phyloP scores from a whole-genome alignment of 2,113 vertebrate genomes.

The Irena cyanogastra region DNA sequence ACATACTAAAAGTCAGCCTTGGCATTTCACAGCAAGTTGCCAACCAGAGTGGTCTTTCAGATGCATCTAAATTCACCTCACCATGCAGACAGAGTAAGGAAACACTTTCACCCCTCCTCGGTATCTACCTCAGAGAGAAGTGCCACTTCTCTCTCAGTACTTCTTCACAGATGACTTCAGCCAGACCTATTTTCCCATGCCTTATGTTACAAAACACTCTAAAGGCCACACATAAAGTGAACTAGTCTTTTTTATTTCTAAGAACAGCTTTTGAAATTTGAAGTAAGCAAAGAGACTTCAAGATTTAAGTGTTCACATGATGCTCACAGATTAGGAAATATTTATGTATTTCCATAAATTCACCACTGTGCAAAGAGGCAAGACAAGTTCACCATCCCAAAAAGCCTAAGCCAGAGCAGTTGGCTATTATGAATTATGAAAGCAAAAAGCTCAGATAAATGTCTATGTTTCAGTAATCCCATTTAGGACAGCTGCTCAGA shows the following conservation, averaged over 20 bases:
- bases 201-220: not conserved
- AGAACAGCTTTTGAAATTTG: not conserved
- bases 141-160: not conserved
- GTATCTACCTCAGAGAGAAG: not conserved
- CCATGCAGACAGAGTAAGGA: not conserved
- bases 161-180: not conserved
- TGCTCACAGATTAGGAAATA: slow-evolving; percentile 16
- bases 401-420: not conserved
- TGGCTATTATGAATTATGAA: slow-evolving; percentile 17
- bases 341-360: slow-evolving; percentile 19
- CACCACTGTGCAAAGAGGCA: not conserved
- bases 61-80: not conserved
- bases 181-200: not conserved
- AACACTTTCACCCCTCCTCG: not conserved
- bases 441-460: slow-evolving; percentile 32
- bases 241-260: not conserved
- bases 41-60: not conserved
- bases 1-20: slow-evolving; percentile 17
- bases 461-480: not conserved
- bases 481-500: slow-evolving; percentile 7
- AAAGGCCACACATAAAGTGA: not conserved
- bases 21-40: not conserved
- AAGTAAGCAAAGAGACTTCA: not conserved
- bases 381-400: not conserved
- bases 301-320: not conserved